Base-by-base conservation (phyloP, 2,113 vertebrate genomes). In the Pseudopipra pipra region DNA sequence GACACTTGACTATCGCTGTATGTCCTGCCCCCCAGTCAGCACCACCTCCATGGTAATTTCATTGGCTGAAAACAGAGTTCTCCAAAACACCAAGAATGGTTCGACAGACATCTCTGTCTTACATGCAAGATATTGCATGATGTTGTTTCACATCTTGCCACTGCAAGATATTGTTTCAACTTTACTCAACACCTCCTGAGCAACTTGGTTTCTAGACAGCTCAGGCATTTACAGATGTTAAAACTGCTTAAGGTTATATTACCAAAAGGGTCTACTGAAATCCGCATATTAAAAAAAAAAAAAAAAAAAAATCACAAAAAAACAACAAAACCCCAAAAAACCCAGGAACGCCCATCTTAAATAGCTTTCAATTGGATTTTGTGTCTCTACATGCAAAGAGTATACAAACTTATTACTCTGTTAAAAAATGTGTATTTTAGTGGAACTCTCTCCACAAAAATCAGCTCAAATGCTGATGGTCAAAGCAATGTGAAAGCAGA, bases 401-500 rank as follows among this genome's bases (percentile, higher is more conserved):
- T n/a, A 52, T 24, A 61, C 22, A 23, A 59, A 75, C 55, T 85
- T 88, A 62, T 83, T 18, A 24, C 49, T 76, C 31, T 52, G 5
- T 59, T 46, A 73, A 77, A 89, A 96, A 92, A 41, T 39, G 12
- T 79, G 22, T 49, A 43, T 93, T 93, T 95, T 68, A 41, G 39
- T 43, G 41, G 59, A 76, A 87, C 75, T 90, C 10, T 80, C 41
- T 83, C 61, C 19, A 25, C 39, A 62, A 25, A 63, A 88, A 84
- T 83, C 89, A 75, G 68, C 83, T 94, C 54, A 93, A 87, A 90
- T 49, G n/a, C 46, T 78, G 90, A 85, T 88, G 78, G 51, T 79
- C 4, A 7, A 87, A 88, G 75, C 33, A 47, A 66, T 52, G 25
- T 76, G 93, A 91, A 89, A 72, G 79, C 56, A 65, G 66, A 72